Conservation (phyloP, 2,113 vertebrate genomes). For the Nanorana parkeri region DNA sequence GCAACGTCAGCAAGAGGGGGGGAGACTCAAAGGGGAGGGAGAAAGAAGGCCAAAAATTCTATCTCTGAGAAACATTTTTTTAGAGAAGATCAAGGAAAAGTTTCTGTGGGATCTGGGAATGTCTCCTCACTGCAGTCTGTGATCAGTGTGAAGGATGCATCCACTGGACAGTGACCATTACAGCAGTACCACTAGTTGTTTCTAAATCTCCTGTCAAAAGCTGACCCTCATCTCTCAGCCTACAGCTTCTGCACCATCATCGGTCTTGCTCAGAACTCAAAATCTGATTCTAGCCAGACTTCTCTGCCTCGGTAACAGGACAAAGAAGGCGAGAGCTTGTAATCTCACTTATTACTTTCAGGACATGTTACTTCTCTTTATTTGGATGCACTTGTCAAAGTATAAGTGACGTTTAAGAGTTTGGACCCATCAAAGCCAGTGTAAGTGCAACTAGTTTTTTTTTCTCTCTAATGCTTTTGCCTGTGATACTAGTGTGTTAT, state of each 20-base stretch:
- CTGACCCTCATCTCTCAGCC: constrained; percentile 7
- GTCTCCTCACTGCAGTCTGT: constrained; percentile 52
- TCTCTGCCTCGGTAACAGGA: background rate
- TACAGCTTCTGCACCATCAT: background rate
- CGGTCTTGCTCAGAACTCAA: constrained; percentile 57
- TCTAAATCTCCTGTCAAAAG: constrained; percentile 5
- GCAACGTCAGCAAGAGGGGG: constrained; percentile 70
- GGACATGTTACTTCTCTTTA: constrained; percentile 38
- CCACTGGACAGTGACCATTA: constrained; percentile 59
- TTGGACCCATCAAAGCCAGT: constrained; percentile 63
- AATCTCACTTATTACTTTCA: background rate
- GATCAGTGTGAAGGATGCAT: constrained; percentile 36
- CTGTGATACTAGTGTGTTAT: background rate
- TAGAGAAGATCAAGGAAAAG: constrained; percentile 73
- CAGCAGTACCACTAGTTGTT: constrained; percentile 56
- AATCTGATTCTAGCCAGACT: constrained; percentile 49
- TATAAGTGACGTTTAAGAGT: constrained; percentile 48
- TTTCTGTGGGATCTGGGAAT: constrained; percentile 62
- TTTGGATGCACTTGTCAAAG: constrained; percentile 63
- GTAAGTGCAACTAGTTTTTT: constrained; percentile 61
- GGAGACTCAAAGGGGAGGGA: constrained; percentile 67
- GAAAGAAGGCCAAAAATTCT: constrained; percentile 64
- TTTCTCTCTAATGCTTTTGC: constrained; percentile 14
- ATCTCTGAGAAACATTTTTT: constrained; percentile 69
- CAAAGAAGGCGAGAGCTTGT: background rate